A percentile compares a stretch with the other conserved stretches of the same genome.
phyloP scores from a whole-genome alignment of 2,888 invertebrate genomes.

The Chaitophorus viminalis region DNA sequence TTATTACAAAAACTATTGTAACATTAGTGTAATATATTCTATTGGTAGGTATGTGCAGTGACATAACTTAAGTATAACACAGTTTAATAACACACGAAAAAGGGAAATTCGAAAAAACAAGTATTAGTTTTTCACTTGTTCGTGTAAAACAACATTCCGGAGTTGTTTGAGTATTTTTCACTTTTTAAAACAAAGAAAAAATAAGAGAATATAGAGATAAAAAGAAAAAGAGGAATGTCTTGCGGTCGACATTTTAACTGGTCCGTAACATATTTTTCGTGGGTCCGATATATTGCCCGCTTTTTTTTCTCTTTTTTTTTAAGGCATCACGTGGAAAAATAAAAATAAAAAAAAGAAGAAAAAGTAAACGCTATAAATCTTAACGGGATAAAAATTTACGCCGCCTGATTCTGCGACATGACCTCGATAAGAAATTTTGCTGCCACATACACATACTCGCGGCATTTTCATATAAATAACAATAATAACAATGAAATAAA shows the following conservation, averaged over 20 bases:
- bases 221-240: conserved; percentile 53
- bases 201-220: conserved; percentile 29
- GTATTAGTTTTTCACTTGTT: conserved; percentile 24
- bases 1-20: too few relatives aligned
- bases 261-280: conserved; percentile 54
- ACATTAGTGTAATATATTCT: background rate
- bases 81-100: conserved; percentile 24
- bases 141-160: background rate
- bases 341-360: background rate
- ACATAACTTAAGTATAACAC: background rate
- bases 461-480: conserved; percentile 60
- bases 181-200: conserved; percentile 51
- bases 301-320: background rate
- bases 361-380: conserved; percentile 58
- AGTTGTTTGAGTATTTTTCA: conserved; percentile 35
- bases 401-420: conserved; percentile 51
- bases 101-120: background rate
- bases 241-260: conserved; percentile 61
- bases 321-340: background rate
- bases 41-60: background rate
- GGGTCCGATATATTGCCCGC: conserved; percentile 39
- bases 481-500: conserved; percentile 61
- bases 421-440: conserved; percentile 61
- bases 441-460: conserved; percentile 38
- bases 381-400: conserved; percentile 59